These are phyloP conservation scores for Ceramica pisi DNA, from an alignment of 2,888 invertebrate genomes.

Conservation along the genomic window DNA sequence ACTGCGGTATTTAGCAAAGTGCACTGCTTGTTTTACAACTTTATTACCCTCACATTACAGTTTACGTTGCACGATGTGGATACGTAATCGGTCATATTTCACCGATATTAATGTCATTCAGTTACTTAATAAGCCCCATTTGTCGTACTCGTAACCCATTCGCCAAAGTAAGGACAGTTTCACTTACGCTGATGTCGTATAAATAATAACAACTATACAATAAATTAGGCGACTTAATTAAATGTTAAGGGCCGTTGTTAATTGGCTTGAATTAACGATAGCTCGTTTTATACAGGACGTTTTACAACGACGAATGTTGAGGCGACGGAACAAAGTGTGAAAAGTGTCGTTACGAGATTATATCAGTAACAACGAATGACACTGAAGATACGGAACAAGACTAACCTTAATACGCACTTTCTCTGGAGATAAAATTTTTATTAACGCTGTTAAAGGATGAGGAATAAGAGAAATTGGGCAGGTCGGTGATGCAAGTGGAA, in stretches of 20 bases:
- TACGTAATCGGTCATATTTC: slow-evolving; percentile 56
- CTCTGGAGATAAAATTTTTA: slow-evolving; percentile 80
- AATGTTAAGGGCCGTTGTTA: slow-evolving; percentile 61
- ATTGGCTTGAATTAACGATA: slow-evolving; percentile 70
- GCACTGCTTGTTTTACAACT: slow-evolving; percentile 55
- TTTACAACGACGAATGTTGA: slow-evolving; percentile 37
- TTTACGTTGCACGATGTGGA: slow-evolving; percentile 42
- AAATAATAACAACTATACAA: slow-evolving; percentile 50
- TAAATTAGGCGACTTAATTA: slow-evolving; percentile 65
- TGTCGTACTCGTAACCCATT: slow-evolving; percentile 39
- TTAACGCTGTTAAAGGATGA: slow-evolving; percentile 77
- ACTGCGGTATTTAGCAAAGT: slow-evolving; percentile 51
- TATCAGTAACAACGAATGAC: slow-evolving; percentile 68
- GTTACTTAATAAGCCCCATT: slow-evolving; percentile 52
- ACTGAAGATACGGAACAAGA: slow-evolving; percentile 67
- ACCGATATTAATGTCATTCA: slow-evolving; percentile 51
- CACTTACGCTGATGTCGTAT: slow-evolving; percentile 31
- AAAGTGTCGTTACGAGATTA: slow-evolving; percentile 69
- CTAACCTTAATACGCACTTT: slow-evolving; percentile 78
- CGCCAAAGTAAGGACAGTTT: slow-evolving; percentile 35
- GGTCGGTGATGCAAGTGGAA: slow-evolving; percentile 53
- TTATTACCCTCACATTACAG: slow-evolving; percentile 52
- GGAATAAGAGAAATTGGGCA: slow-evolving; percentile 69
- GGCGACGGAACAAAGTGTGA: slow-evolving; percentile 67
- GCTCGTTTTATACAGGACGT: slow-evolving; percentile 45